Conservation (phyloP, 2,113 vertebrate species). For the Sander lucioperca region DNA sequence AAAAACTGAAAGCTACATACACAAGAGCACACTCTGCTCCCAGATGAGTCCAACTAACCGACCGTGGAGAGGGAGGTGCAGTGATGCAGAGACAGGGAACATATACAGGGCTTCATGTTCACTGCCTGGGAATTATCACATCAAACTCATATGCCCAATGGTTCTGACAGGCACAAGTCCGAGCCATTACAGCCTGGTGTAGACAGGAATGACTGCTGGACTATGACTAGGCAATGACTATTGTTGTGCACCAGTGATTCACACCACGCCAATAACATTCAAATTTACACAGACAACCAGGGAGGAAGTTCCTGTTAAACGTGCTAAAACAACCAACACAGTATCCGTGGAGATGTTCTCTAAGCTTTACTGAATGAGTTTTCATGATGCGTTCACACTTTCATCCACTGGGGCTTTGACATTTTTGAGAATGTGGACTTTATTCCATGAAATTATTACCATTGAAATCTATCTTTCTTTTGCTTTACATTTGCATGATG, state of each 20-base stretch:
- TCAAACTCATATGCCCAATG: conserved; percentile 67
- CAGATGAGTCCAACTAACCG: conserved; percentile 38
- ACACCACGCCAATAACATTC: conserved; percentile 52
- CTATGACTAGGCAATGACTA: conserved; percentile 63
- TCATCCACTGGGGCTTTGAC: background rate
- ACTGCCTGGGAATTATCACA: conserved; percentile 77
- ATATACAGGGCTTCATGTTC: conserved; percentile 60
- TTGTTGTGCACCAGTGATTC: conserved; percentile 72
- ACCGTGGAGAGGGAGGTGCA: conserved; percentile 55
- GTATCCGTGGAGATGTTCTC: conserved; percentile 28
- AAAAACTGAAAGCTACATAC: conserved; percentile 21
- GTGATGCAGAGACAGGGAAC: conserved; percentile 63
- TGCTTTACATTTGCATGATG: conserved; percentile 47
- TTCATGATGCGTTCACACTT: conserved; percentile 33
- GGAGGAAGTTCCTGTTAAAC: conserved; percentile 52
- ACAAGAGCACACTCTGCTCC: conserved; percentile 29
- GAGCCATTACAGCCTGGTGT: conserved; percentile 58
- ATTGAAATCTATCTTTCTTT: conserved; percentile 19
- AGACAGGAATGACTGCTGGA: conserved; percentile 58
- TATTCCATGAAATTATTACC: conserved; percentile 10
- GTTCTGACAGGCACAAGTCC: conserved; percentile 66
- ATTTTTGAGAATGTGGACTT: conserved; percentile 35
- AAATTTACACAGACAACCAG: conserved; percentile 55
- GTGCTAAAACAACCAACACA: conserved; percentile 50
- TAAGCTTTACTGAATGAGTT: conserved; percentile 27